Conservation (phyloP, 2,797 vertebrate genomes). For the Lophius americanus region DNA sequence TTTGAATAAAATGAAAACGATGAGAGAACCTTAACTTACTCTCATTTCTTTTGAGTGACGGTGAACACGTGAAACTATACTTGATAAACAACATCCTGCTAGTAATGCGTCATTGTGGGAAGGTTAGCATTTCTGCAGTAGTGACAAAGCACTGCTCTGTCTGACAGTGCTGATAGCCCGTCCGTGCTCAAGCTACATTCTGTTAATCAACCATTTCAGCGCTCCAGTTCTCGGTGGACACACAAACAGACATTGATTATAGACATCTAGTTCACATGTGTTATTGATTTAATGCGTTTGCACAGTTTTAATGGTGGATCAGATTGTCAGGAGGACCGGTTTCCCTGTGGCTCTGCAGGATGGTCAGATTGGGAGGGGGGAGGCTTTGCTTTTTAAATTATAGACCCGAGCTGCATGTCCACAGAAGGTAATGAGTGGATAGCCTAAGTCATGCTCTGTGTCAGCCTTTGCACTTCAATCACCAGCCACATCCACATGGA, state of each 20-base stretch:
- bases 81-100: not conserved
- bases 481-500: conserved; percentile 55
- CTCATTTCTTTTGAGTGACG: too few relatives aligned
- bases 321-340: conserved; percentile 46
- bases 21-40: too few relatives aligned
- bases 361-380: conserved; percentile 40
- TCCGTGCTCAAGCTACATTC: conserved; percentile 22
- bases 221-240: not conserved
- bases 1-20: too few relatives aligned
- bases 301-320: conserved; percentile 38
- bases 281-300: conserved; percentile 49
- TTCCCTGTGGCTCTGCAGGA: conserved; percentile 40
- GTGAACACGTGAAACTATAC: too few relatives aligned
- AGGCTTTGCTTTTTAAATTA: conserved; percentile 64
- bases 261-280: conserved; percentile 34
- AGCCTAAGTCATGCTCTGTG: conserved; percentile 59
- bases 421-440: conserved; percentile 71
- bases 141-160: not conserved
- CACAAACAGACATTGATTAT: conserved; percentile 11
- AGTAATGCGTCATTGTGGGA: not conserved
- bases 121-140: not conserved
- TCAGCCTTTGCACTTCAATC: conserved; percentile 60
- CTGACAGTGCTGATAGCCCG: not conserved
- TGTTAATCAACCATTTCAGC: conserved; percentile 26
- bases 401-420: conserved; percentile 51